These are phyloP conservation scores for Oenanthe oenanthe DNA, from an alignment of 2,113 vertebrate species.

Conservation along the genomic window DNA sequence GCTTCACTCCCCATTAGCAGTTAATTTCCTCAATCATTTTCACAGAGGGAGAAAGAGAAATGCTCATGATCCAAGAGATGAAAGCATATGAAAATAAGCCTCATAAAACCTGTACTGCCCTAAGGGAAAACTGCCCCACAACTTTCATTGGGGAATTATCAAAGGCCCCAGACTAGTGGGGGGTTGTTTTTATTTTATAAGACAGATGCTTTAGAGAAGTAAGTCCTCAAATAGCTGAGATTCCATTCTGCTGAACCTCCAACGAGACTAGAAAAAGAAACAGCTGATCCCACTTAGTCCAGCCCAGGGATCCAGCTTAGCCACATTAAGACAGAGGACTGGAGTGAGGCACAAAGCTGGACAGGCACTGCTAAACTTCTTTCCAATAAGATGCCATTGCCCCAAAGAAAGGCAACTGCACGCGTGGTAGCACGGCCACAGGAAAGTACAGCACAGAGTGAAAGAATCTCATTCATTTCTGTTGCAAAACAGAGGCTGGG, in stretches of 20 bases:
- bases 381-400: neutral
- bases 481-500: neutral
- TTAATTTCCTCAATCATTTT: conserved; percentile 53
- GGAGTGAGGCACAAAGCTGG: neutral
- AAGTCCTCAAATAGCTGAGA: conserved; percentile 58
- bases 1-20: conserved; percentile 40
- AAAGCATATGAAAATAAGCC: conserved; percentile 55
- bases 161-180: conserved; percentile 44
- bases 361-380: neutral
- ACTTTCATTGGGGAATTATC: conserved; percentile 43
- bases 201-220: conserved; percentile 62
- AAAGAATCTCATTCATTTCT: conserved; percentile 7
- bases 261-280: conserved; percentile 37
- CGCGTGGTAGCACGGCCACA: rapidly evolving
- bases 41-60: conserved; percentile 38
- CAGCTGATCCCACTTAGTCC: conserved; percentile 48
- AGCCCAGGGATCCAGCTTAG: conserved; percentile 24
- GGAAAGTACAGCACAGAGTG: neutral
- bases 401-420: neutral
- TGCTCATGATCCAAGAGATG: neutral
- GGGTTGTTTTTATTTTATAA: conserved; percentile 56
- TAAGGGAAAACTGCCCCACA: conserved; percentile 32
- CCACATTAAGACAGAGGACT: conserved; percentile 34
- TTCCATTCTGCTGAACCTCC: conserved; percentile 52
- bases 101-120: conserved; percentile 26